These are phyloP conservation scores for Globicephala melas DNA, from an alignment of 2,113 vertebrate species.

Conservation along the genomic window DNA sequence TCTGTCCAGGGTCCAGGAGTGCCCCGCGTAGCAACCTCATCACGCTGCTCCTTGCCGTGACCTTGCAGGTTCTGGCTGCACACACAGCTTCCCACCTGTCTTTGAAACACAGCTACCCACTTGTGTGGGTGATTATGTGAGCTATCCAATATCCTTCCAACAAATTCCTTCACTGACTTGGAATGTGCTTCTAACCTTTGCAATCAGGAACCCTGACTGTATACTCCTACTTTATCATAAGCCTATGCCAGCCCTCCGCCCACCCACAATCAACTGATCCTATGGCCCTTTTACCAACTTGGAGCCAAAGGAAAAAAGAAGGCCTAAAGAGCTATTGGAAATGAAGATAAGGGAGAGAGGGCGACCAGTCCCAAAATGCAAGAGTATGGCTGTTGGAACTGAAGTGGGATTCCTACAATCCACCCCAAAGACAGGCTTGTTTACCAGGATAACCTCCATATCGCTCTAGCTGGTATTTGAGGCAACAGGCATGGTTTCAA, in stretches of 20 bases:
- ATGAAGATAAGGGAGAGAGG: neutral
- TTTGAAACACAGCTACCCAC: neutral
- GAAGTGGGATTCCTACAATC: neutral
- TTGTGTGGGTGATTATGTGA: neutral
- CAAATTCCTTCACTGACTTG: neutral
- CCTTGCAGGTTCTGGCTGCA: neutral
- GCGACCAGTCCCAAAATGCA: neutral
- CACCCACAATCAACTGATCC: neutral
- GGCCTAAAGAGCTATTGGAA: neutral
- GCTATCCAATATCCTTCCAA: neutral
- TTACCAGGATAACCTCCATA: neutral
- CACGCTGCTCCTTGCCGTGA: neutral
- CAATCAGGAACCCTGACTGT: neutral
- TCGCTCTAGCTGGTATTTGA: neutral
- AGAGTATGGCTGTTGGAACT: neutral
- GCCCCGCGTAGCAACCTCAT: fast-evolving
- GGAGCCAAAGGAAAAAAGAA: neutral
- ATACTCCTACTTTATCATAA: neutral
- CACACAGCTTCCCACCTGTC: neutral
- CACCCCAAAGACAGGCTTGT: neutral
- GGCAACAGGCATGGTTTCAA: neutral
- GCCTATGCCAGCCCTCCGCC: fast-evolving
- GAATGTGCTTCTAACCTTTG: neutral
- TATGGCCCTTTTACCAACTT: neutral
- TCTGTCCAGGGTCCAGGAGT: neutral